Base-by-base conservation (phyloP, 2,888 invertebrate species). In the Incurvaria masculella region DNA sequence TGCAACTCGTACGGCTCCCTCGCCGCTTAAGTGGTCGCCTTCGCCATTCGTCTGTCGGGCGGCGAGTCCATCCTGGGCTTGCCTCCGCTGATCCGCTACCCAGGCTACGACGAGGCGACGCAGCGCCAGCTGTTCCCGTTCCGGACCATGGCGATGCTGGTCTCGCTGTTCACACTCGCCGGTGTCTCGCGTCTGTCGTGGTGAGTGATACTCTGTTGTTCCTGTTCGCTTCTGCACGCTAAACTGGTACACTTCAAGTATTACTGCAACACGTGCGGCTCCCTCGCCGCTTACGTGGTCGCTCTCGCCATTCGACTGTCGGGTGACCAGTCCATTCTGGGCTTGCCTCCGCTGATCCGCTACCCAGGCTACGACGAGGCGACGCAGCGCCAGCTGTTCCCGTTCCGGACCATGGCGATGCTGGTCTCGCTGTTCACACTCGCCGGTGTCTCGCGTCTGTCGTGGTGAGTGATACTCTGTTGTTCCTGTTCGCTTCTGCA, bases 1-100 rank as follows among this genome's bases (percentile, higher is more conserved):
- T 94, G 95, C 79, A 99, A 99, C 79, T 97, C 97, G 10, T 99
- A 99, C 71, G 98, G 98, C 27, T 97, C 97, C 40, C 79, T 99
- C 46, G 81, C 90, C 1, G 94, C 94, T 1, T 94, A 94, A 70
- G 81, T 92, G 52, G 83, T 94, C 54, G 95, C 94, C 1, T 83
- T 91, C 61, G 66, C 90, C 53, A 86, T 94, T 51, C 83, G 97
- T 2, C 70, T 96, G 44, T 85, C 91, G 1, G 96, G 97, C 0
- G 76, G 97, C 0, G 97, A 97, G 72, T 85, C 87, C 47, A 70
- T 92, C 58, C 80, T 97, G 63, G 87, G 89, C 0, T 75, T 97
- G 46, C 87, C 89, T 0, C 83, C 96, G 0, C 70, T 94, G 44
- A 89, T 97, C 54, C 87, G 90, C 65, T 97, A 87, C 70, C 96